phyloP scores from a whole-genome alignment of 2,888 invertebrate species.

The Euplagia quadripunctaria region DNA sequence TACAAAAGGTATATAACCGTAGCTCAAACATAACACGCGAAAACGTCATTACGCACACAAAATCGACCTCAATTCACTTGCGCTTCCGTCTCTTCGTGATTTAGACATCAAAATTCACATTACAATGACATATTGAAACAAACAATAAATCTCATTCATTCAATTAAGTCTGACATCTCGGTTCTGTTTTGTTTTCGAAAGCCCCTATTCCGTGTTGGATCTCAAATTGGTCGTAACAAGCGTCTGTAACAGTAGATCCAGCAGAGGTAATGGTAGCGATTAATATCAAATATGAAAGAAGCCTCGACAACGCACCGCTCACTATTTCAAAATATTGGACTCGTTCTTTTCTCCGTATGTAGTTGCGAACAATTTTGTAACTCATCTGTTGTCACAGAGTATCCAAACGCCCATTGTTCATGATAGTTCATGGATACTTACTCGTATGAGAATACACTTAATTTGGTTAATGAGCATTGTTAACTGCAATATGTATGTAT shows the following conservation, averaged over 20 bases:
- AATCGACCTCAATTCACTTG: slow-evolving; percentile 6
- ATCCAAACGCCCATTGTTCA: slow-evolving; percentile 15
- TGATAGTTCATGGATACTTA: slow-evolving; percentile 16
- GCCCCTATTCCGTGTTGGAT: slow-evolving; percentile 36
- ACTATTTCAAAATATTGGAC: slow-evolving; percentile 62
- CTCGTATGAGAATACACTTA: slow-evolving; percentile 15
- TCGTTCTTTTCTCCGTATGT: slow-evolving; percentile 45
- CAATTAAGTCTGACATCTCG: slow-evolving; percentile 47
- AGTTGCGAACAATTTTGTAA: slow-evolving; percentile 36
- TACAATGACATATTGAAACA: slow-evolving; percentile 29
- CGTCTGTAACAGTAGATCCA: slow-evolving; percentile 20
- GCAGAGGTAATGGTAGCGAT: slow-evolving; percentile 38
- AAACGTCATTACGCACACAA: slow-evolving; percentile 8
- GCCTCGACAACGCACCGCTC: slow-evolving; percentile 55
- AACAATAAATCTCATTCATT: slow-evolving; percentile 48
- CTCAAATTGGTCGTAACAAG: slow-evolving; percentile 44
- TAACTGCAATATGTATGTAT: background rate
- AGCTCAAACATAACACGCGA: slow-evolving; percentile 14
- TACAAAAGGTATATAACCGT: background rate
- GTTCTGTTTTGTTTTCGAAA: slow-evolving; percentile 41
- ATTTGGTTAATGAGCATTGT: slow-evolving; percentile 15
- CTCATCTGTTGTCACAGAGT: slow-evolving; percentile 25
- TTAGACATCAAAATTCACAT: slow-evolving; percentile 15
- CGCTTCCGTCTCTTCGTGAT: slow-evolving; percentile 15
- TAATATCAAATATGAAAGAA: slow-evolving; percentile 61